Evolutionary conservation across 1,140 invertebrate species (phyloP).

Genomic region (honey bee (Apis mellifera)): DNA sequence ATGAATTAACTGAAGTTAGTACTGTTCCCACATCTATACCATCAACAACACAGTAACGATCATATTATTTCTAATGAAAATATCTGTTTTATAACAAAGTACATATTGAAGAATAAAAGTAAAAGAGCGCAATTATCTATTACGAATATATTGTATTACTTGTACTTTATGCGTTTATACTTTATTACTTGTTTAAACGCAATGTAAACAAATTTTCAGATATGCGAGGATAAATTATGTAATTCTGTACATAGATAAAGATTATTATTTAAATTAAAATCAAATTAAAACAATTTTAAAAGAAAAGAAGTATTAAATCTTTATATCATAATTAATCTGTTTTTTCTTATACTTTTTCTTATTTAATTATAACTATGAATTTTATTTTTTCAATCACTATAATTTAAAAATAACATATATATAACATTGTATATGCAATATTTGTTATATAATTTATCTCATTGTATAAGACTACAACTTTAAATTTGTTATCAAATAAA

Average conservation of each 20-base stretch:
- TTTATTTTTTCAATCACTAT: not conserved
- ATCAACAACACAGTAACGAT: constrained; percentile 67
- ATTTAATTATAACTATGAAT: not conserved
- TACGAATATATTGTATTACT: constrained; percentile 25
- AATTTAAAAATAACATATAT: constrained; percentile 2
- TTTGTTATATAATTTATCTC: not conserved
- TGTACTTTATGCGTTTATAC: constrained; percentile 37
- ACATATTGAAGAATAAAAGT: constrained; percentile 35
- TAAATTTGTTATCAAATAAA: constrained; percentile 1
- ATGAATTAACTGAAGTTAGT: constrained; percentile 55
- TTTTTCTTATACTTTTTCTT: not conserved
- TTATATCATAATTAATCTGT: not conserved
- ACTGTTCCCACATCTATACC: constrained; percentile 55
- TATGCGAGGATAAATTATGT: constrained; percentile 31
- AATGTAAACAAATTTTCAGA: constrained; percentile 58
- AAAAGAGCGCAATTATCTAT: constrained; percentile 19
- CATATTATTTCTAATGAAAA: constrained; percentile 37
- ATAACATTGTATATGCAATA: not conserved
- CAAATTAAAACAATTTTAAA: constrained; percentile 11
- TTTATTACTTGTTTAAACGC: constrained; percentile 60
- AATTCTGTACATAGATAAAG: constrained; percentile 63
- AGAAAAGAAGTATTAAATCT: constrained; percentile 4
- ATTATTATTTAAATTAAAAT: constrained; percentile 38
- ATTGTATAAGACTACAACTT: constrained; percentile 5
- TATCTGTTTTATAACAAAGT: constrained; percentile 52